A percentile compares a stretch with the other conserved stretches of the same genome.
phyloP scores from a whole-genome alignment of 1,140 invertebrate species.

The Varroa destructor region DNA sequence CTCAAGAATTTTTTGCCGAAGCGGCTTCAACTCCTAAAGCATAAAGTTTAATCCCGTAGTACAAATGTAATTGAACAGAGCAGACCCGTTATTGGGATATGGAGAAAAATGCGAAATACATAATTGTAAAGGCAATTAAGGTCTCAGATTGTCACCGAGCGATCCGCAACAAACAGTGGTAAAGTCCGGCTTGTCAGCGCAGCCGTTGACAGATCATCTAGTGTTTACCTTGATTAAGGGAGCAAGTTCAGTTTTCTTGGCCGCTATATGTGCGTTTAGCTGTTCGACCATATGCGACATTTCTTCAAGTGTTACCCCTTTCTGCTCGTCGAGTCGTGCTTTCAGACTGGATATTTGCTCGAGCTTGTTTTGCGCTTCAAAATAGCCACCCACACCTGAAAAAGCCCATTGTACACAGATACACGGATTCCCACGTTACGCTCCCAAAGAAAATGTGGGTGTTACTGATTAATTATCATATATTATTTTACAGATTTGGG shows the following conservation, averaged over 20 bases:
- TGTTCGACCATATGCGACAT: slow-evolving; percentile 47
- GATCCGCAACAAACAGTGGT: too few species aligned
- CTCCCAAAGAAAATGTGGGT: background rate
- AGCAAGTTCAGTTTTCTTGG: slow-evolving; percentile 48
- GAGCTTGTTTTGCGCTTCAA: slow-evolving; percentile 45
- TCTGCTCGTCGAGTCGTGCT: slow-evolving; percentile 46
- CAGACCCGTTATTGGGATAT: too few species aligned
- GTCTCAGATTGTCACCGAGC: too few species aligned
- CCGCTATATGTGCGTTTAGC: slow-evolving; percentile 46
- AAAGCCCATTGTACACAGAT: background rate
- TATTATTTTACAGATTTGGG: too few species aligned
- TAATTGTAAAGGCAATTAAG: too few species aligned
- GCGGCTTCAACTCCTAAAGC: slow-evolving; percentile 46
- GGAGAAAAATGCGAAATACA: too few species aligned
- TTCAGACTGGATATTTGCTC: slow-evolving; percentile 48
- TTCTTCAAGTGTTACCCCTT: slow-evolving; percentile 47
- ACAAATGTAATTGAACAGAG: slow-evolving; percentile 31
- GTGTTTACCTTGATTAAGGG: slow-evolving; percentile 47
- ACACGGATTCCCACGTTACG: too few species aligned
- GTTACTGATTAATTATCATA: background rate
- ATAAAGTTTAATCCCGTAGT: slow-evolving; percentile 27
- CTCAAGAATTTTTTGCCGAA: slow-evolving; percentile 47
- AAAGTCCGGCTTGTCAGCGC: too few species aligned
- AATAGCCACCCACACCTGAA: slow-evolving; percentile 46
- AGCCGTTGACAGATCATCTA: too few species aligned